These are phyloP conservation scores for Drosophila jambulina DNA, from an alignment of 1,140 invertebrate genomes.

Conservation along the genomic window DNA sequence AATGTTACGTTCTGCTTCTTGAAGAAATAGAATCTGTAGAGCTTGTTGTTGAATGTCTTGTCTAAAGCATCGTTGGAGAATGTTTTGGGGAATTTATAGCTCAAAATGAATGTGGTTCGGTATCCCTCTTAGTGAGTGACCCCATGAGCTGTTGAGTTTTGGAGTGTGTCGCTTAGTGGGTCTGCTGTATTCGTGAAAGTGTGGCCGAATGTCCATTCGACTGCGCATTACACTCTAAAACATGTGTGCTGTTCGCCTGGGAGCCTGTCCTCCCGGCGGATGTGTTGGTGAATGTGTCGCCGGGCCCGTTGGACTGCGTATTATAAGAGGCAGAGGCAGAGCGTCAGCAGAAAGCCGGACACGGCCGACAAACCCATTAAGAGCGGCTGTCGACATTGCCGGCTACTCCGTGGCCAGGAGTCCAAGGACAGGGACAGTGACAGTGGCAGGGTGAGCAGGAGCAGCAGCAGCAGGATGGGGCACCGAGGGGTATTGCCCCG, in stretches of 20 bases:
- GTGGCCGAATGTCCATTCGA: constrained; percentile 2
- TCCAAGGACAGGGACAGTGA: constrained; percentile 10
- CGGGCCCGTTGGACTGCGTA: constrained; percentile 48
- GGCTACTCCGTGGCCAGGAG: constrained; percentile 25
- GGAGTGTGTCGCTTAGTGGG: constrained; percentile 2
- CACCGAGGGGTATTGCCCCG: not conserved
- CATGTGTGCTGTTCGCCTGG: constrained; percentile 11
- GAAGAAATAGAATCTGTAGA: too few species aligned
- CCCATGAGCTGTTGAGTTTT: not conserved
- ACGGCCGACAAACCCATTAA: constrained; percentile 70
- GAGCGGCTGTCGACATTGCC: constrained; percentile 67
- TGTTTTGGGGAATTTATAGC: not conserved
- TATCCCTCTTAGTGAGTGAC: too few species aligned
- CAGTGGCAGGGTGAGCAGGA: constrained; percentile 2
- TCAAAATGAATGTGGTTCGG: not conserved
- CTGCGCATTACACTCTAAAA: constrained; percentile 25
- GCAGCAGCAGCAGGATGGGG: constrained; percentile 1
- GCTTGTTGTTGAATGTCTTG: not conserved
- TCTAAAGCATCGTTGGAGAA: not conserved
- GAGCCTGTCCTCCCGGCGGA: constrained; percentile 13
- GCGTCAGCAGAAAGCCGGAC: constrained; percentile 62
- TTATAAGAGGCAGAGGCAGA: constrained; percentile 68
- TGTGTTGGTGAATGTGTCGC: constrained; percentile 36
- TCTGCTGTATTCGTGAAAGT: constrained; percentile 5
- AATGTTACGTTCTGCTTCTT: too few species aligned